These are phyloP conservation scores for Onthophagus sagittarius DNA, from an alignment of 2,888 invertebrate genomes.

Conservation along the genomic window DNA sequence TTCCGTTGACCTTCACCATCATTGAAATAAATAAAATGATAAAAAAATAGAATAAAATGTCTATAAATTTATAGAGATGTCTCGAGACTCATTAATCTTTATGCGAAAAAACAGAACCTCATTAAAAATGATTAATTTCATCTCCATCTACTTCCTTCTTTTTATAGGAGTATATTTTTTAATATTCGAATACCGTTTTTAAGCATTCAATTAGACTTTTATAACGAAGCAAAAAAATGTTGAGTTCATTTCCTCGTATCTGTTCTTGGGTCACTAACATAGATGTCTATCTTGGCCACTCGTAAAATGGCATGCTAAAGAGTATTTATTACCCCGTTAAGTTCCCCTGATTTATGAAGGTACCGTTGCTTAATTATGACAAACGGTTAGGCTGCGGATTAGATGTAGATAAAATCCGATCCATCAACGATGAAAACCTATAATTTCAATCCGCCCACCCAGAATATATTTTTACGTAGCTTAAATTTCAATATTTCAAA, in stretches of 20 bases:
- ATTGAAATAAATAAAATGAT: neutral
- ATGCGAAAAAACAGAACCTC: neutral
- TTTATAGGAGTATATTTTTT: neutral
- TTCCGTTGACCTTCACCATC: neutral
- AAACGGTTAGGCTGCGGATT: conserved; percentile 3
- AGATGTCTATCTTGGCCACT: neutral
- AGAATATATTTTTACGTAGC: neutral
- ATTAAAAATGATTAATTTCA: neutral
- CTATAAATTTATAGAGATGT: neutral
- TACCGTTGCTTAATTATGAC: conserved; percentile 8
- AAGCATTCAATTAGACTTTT: neutral
- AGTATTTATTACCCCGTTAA: conserved; percentile 7
- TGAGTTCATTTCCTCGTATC: neutral
- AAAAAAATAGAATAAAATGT: neutral
- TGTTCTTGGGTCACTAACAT: neutral
- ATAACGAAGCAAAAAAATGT: neutral
- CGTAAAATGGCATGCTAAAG: conserved; percentile 11
- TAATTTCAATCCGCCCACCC: neutral
- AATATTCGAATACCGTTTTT: neutral
- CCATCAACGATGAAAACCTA: neutral
- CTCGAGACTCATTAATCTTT: neutral
- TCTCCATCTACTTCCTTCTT: neutral
- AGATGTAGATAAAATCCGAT: conserved; percentile 1
- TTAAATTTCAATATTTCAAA: neutral
- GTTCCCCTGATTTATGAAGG: conserved; percentile 4